These are phyloP conservation scores for Allacma fusca DNA, from an alignment of 2,888 invertebrate genomes.

Conservation along the genomic window DNA sequence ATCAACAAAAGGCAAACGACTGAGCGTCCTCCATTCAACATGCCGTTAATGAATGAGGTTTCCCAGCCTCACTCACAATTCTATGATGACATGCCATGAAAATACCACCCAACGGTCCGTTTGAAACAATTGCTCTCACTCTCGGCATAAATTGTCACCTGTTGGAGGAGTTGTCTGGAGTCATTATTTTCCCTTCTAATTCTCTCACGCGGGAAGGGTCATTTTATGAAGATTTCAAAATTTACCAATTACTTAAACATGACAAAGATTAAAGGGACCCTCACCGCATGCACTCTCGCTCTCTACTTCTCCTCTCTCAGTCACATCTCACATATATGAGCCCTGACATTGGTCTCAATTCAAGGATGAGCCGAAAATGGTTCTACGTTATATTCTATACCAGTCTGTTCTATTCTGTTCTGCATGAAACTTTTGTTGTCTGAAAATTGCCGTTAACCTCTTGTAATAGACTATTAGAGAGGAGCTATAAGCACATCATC, in stretches of 20 bases:
- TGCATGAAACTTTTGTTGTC: too few species aligned
- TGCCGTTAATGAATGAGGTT: conserved; percentile 22
- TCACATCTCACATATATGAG: too few species aligned
- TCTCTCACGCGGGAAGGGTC: too few species aligned
- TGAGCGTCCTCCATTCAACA: conserved; percentile 23
- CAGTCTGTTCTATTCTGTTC: too few species aligned
- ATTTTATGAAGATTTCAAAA: not conserved
- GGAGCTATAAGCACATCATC: too few species aligned
- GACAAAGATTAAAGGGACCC: conserved; percentile 4
- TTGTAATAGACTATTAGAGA: too few species aligned
- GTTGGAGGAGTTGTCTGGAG: not conserved
- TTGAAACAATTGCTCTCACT: conserved; percentile 8
- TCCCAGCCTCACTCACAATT: not conserved
- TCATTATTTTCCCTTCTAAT: conserved; percentile 2
- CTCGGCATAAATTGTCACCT: conserved; percentile 9
- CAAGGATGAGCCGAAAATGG: too few species aligned
- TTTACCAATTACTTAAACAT: not conserved
- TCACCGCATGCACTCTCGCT: not conserved
- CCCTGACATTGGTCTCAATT: too few species aligned
- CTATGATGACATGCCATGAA: conserved; percentile 18
- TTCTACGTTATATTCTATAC: too few species aligned
- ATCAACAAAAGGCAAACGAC: conserved; percentile 35
- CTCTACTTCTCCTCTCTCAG: too few species aligned
- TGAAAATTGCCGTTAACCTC: too few species aligned
- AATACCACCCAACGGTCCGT: conserved; percentile 35